A percentile compares a stretch with the other conserved stretches of the same genome.
phyloP scores from a whole-genome alignment of 2,888 invertebrate genomes.

The Agrenia bidenticulata region DNA sequence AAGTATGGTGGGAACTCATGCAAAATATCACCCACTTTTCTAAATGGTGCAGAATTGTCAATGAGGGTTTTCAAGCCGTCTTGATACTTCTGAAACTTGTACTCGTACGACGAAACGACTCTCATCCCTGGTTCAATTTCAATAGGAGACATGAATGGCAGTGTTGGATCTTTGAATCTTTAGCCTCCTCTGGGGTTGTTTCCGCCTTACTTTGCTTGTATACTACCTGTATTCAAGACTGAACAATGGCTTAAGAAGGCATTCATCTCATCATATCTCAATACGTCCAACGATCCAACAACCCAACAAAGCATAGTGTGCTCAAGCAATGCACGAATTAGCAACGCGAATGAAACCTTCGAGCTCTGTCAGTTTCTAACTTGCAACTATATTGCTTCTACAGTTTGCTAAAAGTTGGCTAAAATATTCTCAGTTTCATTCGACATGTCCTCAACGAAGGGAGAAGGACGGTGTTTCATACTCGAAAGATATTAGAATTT shows the following conservation, averaged over 20 bases:
- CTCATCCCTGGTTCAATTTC: no score
- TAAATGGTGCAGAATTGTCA: no score
- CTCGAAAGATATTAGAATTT: no score
- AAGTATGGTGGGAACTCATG: no score
- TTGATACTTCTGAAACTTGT: no score
- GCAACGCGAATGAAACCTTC: conserved; percentile 5
- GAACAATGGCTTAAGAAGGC: neutral
- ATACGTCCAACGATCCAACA: neutral
- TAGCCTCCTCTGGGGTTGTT: neutral
- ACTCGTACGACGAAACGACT: no score
- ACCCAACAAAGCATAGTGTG: neutral
- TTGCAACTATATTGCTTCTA: no score
- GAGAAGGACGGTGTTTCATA: neutral
- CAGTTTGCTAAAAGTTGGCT: neutral
- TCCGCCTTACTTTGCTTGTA: conserved; percentile 3
- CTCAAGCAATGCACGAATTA: neutral
- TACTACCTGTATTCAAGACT: neutral
- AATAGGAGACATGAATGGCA: no score
- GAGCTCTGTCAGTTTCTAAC: neutral
- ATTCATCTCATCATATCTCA: neutral
- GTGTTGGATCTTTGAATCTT: no score
- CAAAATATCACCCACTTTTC: no score
- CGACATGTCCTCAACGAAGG: neutral
- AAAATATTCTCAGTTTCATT: conserved; percentile 5
- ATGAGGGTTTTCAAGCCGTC: no score